These are phyloP conservation scores for Antennarius maculatus DNA, from an alignment of 2,797 vertebrate species.

Conservation along the genomic window DNA sequence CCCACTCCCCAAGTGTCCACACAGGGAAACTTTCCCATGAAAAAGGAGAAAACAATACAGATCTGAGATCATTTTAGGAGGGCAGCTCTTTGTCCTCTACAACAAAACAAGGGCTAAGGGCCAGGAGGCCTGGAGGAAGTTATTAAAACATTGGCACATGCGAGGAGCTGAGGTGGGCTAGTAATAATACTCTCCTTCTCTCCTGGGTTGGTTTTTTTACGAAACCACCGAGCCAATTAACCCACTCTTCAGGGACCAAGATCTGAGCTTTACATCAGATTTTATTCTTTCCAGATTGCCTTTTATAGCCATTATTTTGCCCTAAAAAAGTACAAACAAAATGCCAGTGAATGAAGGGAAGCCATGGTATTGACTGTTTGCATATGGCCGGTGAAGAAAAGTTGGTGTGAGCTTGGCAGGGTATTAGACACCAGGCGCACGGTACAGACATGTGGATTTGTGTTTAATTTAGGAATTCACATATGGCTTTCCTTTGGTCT, in stretches of 20 bases:
- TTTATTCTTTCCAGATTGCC: slow-evolving; percentile 83
- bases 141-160: slow-evolving; percentile 82
- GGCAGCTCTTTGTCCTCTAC: slow-evolving; percentile 69
- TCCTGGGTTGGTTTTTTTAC: slow-evolving; percentile 65
- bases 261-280: slow-evolving; percentile 82
- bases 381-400: slow-evolving; percentile 69
- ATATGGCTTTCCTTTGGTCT: slow-evolving; percentile 49
- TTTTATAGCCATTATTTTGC: slow-evolving; percentile 83
- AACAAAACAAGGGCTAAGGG: slow-evolving; percentile 73
- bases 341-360: slow-evolving; percentile 78
- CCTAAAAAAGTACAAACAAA: slow-evolving; percentile 82
- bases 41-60: slow-evolving; percentile 53
- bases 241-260: slow-evolving; percentile 77
- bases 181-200: slow-evolving; percentile 79
- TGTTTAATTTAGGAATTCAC: slow-evolving; percentile 65
- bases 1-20: slow-evolving; percentile 64
- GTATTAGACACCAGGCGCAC: slow-evolving; percentile 50
- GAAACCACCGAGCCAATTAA: slow-evolving; percentile 83
- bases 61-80: slow-evolving; percentile 55
- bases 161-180: slow-evolving; percentile 76
- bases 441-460: slow-evolving; percentile 65
- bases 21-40: slow-evolving; percentile 46
- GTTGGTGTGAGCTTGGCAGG: slow-evolving; percentile 61
- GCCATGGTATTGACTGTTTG: slow-evolving; percentile 73
- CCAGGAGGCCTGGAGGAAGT: slow-evolving; percentile 80